Conservation (phyloP, 35 echinoderm and acorn worm species). For the Heliocidaris tuberculata region DNA sequence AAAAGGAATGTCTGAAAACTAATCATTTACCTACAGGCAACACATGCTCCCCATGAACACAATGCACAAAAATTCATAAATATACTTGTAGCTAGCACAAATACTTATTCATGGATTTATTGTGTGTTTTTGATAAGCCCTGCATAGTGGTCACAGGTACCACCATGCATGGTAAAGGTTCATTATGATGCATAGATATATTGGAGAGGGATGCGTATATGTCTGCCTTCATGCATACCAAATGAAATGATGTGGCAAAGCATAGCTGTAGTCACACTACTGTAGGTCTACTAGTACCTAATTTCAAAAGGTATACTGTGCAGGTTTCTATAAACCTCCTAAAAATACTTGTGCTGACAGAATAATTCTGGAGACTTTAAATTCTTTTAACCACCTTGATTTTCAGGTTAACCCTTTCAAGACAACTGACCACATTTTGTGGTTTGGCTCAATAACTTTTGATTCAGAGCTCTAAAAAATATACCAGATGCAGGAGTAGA, state of each 20-base stretch:
- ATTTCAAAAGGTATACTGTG: too few species aligned
- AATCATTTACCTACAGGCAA: background rate
- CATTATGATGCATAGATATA: background rate
- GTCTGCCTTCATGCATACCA: background rate
- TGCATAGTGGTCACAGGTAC: background rate
- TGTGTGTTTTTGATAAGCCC: background rate
- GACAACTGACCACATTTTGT: too few species aligned
- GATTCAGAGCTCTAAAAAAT: too few species aligned
- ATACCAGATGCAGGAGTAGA: too few species aligned
- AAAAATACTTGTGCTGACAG: too few species aligned
- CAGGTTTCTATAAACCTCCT: too few species aligned
- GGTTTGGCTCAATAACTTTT: too few species aligned
- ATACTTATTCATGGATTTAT: slow-evolving; percentile 5
- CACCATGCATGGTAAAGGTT: background rate
- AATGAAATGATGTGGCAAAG: background rate
- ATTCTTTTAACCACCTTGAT: too few species aligned
- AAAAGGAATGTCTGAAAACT: background rate
- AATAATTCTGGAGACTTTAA: too few species aligned
- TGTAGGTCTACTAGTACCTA: too few species aligned
- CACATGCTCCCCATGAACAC: background rate
- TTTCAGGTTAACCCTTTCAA: too few species aligned
- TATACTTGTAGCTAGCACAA: background rate
- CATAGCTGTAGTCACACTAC: too few species aligned
- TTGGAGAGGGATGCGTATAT: background rate
- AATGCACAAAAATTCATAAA: background rate